Percentiles rank a stretch among this genome's conserved stretches.
These are phyloP conservation scores for Diaprepes abbreviatus DNA, from an alignment of 2,888 invertebrate genomes.

Conservation along the genomic window DNA sequence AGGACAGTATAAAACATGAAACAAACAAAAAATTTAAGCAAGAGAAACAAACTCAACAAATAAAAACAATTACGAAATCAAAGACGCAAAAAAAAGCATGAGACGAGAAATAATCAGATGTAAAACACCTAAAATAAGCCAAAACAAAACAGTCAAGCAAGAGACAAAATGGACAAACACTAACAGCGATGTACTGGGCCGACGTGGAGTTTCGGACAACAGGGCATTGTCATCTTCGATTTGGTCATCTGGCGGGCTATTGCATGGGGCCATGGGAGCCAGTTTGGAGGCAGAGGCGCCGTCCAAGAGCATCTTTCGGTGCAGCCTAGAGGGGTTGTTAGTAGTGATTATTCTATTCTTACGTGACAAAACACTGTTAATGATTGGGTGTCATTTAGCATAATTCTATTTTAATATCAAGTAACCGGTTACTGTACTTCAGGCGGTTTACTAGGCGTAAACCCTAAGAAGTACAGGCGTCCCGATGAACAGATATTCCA, in stretches of 20 bases:
- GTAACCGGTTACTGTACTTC: no score
- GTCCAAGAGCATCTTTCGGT: slow-evolving; percentile 65
- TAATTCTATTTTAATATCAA: no score
- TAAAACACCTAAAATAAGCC: not conserved
- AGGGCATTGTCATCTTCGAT: slow-evolving; percentile 50
- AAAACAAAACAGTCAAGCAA: slow-evolving; percentile 2
- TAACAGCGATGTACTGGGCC: slow-evolving; percentile 68
- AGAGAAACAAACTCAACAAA: no score
- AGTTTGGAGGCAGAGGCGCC: slow-evolving; percentile 70
- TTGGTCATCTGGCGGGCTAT: slow-evolving; percentile 58
- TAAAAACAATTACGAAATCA: slow-evolving; percentile 29
- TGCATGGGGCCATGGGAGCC: slow-evolving; percentile 71
- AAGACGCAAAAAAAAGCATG: not conserved
- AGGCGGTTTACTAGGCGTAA: no score
- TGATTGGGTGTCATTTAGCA: no score
- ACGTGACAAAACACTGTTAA: not conserved
- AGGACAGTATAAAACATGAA: no score
- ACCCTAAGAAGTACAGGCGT: no score
- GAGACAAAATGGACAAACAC: slow-evolving; percentile 59
- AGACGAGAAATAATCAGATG: not conserved
- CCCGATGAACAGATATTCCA: no score
- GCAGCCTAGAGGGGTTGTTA: slow-evolving; percentile 54
- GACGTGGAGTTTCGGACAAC: slow-evolving; percentile 53
- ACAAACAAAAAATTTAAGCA: no score
- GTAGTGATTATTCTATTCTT: slow-evolving; percentile 26